Base-by-base conservation (phyloP, 2,113 vertebrate genomes). In the Microcebus griseorufus region DNA sequence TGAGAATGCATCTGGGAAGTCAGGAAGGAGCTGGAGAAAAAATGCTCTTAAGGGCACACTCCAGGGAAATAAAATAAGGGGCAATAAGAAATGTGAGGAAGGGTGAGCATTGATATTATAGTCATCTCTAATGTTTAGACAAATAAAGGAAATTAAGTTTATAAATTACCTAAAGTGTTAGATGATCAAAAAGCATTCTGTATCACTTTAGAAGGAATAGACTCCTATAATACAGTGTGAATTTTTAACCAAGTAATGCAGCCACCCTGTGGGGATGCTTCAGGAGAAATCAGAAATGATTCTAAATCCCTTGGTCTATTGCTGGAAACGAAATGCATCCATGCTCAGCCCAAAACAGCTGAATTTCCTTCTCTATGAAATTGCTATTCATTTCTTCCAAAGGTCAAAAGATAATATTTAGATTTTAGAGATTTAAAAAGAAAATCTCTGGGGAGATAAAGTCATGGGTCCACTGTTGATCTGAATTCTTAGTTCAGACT, bases 171-270 rank as follows among this genome's bases (percentile, higher is more conserved):
- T n/a, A 42, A 92, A 51, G 8, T 67, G 27, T 25, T 14, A 64
- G 22, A 86, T n/a, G 58, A 60, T 51, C 6, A 55, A 85, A 88
- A 95, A 85, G 11, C n/a, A 58, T 12, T 70, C 51, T 53, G 18
- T 55, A 25, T 80, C 51, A 39, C 67, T 81, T 75, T 42, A 85
- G 51, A 67, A 75, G 6, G 18, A 32, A 72, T 17, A 60, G 72
- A 75, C 42, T 60, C 48, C 55, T 62, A 55, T 9, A 80, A 20
- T 7, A 69, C 29, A 81, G 13, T 60, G 51, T 67, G 37, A 55
- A 67, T 96, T 93, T 96, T 84, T 91, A 88, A 73, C 8, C 69
- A 83, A 51, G 48, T 58, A 78, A 93, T 60, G 25, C 81, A 34
- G 53, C n/a, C 34, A 9, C 20, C 25, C 45, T 64, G 11, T 76